Conservation (phyloP, 2,888 invertebrate species). For the Brenthis hecate region DNA sequence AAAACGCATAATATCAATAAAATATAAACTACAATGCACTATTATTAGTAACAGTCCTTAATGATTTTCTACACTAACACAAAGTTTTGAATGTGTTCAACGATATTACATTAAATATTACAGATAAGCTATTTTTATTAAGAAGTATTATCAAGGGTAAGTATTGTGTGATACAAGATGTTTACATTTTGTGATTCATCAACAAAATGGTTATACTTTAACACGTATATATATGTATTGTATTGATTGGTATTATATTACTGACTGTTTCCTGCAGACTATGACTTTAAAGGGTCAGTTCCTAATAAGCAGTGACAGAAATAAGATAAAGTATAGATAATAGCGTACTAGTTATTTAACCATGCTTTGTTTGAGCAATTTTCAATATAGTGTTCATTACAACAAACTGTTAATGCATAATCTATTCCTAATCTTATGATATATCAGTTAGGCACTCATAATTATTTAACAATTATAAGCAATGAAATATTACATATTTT, state of each 20-base stretch:
- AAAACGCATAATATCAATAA: constrained; percentile 18
- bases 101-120: constrained; percentile 23
- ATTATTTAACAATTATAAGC: too few species aligned
- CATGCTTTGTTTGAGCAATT: neutral
- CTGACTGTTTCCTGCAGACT: constrained; percentile 21
- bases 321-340: constrained; percentile 6
- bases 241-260: constrained; percentile 29
- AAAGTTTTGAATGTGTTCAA: constrained; percentile 19
- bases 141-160: constrained; percentile 57
- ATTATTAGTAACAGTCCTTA: constrained; percentile 11
- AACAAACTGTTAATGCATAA: too few species aligned
- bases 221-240: constrained; percentile 24
- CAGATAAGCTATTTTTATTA: constrained; percentile 59
- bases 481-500: too few species aligned
- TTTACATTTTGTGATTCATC: constrained; percentile 59
- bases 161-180: constrained; percentile 57
- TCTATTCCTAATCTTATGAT: too few species aligned
- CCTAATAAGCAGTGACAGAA: neutral
- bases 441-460: too few species aligned
- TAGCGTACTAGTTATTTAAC: neutral
- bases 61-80: constrained; percentile 16
- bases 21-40: constrained; percentile 10
- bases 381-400: too few species aligned
- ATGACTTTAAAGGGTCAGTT: constrained; percentile 10
- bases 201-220: constrained; percentile 45